Base-by-base conservation (phyloP, 1,140 invertebrate genomes). In the Conus ventricosus region DNA sequence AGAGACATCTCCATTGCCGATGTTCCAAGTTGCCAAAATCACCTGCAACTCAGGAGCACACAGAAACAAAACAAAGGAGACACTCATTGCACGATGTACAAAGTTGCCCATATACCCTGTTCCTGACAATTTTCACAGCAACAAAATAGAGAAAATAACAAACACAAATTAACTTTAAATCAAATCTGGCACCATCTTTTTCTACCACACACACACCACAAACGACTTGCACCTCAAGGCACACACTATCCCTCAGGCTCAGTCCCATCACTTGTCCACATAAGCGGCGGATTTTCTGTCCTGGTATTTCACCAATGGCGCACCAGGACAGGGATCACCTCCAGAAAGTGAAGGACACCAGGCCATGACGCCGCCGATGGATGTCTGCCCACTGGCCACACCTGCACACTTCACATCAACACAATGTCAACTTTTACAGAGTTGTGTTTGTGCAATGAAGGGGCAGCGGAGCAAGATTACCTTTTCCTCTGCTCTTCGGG, bases 301-400 rank as follows among this genome's bases (percentile, higher is more conserved):
- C 76, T 96, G 96, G 86, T 96, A 96, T 54, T 90, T 93, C 97
- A 98, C 98, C 98, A 99, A 92, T 97, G 96, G 27, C 98, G 96
- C 5, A 97, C 97, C 82, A 97, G 95, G 63, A 97, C 97, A n/a
- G 97, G 97, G 90, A 98, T 94, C 91, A 96, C 96, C 71, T 96
- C 95, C 57, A 98, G 93, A 83, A 96, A 95, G 87, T 96, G 96
- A 15, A 96, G 95, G 92, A 97, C 54, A 97, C 93, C 96, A 96
- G 92, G n/a, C n/a, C 97, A 97, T 5, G 96, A 96, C 87, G 97
- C 94, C 84, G 95, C 89, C n/a, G n/a, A n/a, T 97, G 91, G 11
- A 96, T 80, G 25, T 92, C 92, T 27, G 27, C 53, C 5, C 25
- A 51, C 55, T 27, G 25, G 8, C 82, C 25, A 84, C 82, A 84